phyloP scores from a whole-genome alignment of 2,888 invertebrate genomes.

The Leucophora obtusa region DNA sequence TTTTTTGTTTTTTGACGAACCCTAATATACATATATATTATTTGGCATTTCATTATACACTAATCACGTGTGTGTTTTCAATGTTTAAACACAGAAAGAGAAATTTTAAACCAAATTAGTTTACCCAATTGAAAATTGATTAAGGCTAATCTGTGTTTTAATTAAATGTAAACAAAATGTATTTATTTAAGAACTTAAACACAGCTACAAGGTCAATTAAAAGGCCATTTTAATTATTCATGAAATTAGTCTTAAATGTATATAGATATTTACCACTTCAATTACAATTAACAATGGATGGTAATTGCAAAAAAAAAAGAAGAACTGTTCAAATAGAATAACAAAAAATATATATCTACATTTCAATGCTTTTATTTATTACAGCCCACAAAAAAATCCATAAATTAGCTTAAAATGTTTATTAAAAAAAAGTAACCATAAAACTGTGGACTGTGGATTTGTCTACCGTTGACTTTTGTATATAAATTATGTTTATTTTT shows the following conservation, averaged over 20 bases:
- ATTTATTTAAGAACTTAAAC: background rate
- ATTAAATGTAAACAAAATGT: background rate
- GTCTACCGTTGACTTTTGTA: background rate
- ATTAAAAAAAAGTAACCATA: background rate
- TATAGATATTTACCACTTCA: slow-evolving; percentile 20
- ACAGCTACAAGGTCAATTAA: background rate
- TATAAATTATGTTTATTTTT: background rate
- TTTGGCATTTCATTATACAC: no score
- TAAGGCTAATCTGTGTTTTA: no score
- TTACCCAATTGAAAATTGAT: no score
- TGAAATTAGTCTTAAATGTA: slow-evolving; percentile 12
- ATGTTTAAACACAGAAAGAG: no score
- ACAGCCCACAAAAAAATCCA: slow-evolving; percentile 32
- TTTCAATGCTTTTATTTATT: background rate
- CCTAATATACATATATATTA: no score
- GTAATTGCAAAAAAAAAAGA: background rate
- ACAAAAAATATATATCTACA: background rate
- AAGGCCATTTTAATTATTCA: background rate
- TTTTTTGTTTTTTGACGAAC: no score
- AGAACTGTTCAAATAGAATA: background rate
- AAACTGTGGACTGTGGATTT: background rate
- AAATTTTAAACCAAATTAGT: no score
- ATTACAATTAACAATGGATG: slow-evolving; percentile 2
- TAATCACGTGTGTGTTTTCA: no score
- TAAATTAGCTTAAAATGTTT: slow-evolving; percentile 23